A percentile compares a stretch with the other conserved stretches of the same genome.
phyloP scores from a whole-genome alignment of 2,888 invertebrate genomes.

The Chirona hameri region DNA sequence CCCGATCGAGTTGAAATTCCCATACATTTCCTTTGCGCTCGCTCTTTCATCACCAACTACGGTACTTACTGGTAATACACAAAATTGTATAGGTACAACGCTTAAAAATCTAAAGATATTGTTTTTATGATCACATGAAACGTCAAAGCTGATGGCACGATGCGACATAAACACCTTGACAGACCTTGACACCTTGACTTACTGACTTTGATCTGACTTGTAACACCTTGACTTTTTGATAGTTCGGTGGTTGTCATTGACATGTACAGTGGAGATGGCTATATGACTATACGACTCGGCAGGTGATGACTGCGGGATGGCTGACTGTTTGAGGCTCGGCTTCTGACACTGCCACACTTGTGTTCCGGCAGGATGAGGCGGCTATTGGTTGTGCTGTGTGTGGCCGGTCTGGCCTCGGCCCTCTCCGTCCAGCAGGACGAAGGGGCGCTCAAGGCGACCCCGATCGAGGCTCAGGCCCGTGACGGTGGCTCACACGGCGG shows the following conservation, averaged over 20 bases:
- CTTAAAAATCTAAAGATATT: too few species aligned
- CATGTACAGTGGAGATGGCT: not conserved
- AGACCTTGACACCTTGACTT: too few species aligned
- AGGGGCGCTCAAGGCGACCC: too few species aligned
- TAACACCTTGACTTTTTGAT: not conserved
- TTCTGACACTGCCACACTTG: not conserved
- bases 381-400: not conserved
- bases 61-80: too few species aligned
- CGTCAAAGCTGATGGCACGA: too few species aligned
- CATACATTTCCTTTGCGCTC: too few species aligned
- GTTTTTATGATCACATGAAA: too few species aligned
- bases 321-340: not conserved
- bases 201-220: not conserved
- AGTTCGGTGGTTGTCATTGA: not conserved
- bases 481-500: not conserved
- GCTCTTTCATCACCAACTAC: too few species aligned
- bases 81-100: too few species aligned
- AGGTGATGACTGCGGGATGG: not conserved
- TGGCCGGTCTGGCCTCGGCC: not conserved
- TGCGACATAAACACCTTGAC: too few species aligned
- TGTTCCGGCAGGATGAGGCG: not conserved
- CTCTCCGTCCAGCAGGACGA: not conserved
- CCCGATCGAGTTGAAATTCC: too few species aligned
- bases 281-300: not conserved
- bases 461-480: not conserved